Evolutionary conservation across 2,888 invertebrate genomes (phyloP).

Genomic region (Ashinkailepas kermadecensis): DNA sequence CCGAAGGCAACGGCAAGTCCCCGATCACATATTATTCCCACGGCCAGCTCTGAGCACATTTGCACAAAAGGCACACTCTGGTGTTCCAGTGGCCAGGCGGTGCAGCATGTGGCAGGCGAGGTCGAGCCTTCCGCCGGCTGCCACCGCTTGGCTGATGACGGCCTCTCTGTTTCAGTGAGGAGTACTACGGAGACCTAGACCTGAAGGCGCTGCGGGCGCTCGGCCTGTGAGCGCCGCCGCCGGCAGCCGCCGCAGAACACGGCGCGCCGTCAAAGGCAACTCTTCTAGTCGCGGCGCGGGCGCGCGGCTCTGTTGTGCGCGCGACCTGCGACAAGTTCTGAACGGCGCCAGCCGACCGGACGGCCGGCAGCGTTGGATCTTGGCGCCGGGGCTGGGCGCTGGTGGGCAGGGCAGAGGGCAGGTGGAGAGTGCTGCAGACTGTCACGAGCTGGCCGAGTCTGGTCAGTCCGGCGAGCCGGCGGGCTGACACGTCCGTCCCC

Average conservation of each 20-base stretch:
- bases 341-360: too few species aligned
- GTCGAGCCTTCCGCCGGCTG: too few species aligned
- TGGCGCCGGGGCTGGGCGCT: background rate
- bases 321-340: background rate
- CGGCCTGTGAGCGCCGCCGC: background rate
- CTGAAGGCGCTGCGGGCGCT: conserved; percentile 33
- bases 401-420: background rate
- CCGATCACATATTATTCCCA: too few species aligned
- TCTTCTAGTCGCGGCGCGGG: background rate
- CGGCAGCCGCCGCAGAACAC: background rate
- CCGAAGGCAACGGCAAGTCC: too few species aligned
- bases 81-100: too few species aligned
- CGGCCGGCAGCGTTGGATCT: too few species aligned
- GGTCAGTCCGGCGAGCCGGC: too few species aligned
- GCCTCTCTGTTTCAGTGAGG: conserved; percentile 34
- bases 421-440: background rate
- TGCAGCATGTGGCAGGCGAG: too few species aligned
- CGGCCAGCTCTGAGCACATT: too few species aligned
- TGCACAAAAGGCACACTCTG: too few species aligned
- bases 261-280: background rate
- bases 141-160: background rate
- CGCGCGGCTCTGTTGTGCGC: too few species aligned
- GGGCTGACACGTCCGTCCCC: too few species aligned
- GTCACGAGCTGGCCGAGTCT: background rate
- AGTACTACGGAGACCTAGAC: conserved; percentile 37